Evolutionary conservation across 2,888 invertebrate species (phyloP).

Genomic region (Oxyscelio sp.): DNA sequence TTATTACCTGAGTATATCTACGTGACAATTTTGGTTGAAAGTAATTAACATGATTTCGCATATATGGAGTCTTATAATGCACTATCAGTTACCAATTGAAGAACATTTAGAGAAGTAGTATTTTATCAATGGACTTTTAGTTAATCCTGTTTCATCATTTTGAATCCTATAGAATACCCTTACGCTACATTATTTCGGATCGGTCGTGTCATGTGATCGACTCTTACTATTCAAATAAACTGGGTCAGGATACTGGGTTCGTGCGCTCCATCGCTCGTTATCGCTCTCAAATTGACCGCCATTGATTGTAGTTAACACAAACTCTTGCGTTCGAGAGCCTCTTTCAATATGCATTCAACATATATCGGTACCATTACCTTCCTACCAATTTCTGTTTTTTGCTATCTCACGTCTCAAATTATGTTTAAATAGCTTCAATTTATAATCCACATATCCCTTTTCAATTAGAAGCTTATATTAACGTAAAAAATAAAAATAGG

Average conservation of each 20-base stretch:
- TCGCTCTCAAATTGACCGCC: slow-evolving; percentile 63
- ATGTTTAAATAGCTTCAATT: neutral
- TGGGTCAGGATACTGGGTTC: slow-evolving; percentile 48
- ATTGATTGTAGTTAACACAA: slow-evolving; percentile 65
- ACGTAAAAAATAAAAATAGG: too few species aligned
- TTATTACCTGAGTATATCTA: too few species aligned
- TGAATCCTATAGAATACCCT: slow-evolving; percentile 75
- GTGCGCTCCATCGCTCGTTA: slow-evolving; percentile 56
- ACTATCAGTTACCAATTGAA: too few species aligned
- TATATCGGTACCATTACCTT: slow-evolving; percentile 12
- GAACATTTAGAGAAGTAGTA: too few species aligned
- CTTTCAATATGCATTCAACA: slow-evolving; percentile 42
- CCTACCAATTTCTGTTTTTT: slow-evolving; percentile 25
- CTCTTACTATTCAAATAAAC: slow-evolving; percentile 60
- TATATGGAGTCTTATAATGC: too few species aligned
- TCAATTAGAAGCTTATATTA: too few species aligned
- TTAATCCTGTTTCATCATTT: slow-evolving; percentile 73
- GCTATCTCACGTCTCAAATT: neutral
- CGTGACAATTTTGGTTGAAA: too few species aligned
- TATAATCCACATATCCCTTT: too few species aligned
- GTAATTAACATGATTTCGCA: too few species aligned
- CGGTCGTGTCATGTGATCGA: slow-evolving; percentile 48
- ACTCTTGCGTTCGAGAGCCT: slow-evolving; percentile 45
- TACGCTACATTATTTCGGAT: slow-evolving; percentile 52
- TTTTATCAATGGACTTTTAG: too few species aligned